Evolutionary conservation across 2,888 invertebrate genomes (phyloP), one percentile per base, ranked within the genome.

Genomic region (Oscheius sp.): DNA sequence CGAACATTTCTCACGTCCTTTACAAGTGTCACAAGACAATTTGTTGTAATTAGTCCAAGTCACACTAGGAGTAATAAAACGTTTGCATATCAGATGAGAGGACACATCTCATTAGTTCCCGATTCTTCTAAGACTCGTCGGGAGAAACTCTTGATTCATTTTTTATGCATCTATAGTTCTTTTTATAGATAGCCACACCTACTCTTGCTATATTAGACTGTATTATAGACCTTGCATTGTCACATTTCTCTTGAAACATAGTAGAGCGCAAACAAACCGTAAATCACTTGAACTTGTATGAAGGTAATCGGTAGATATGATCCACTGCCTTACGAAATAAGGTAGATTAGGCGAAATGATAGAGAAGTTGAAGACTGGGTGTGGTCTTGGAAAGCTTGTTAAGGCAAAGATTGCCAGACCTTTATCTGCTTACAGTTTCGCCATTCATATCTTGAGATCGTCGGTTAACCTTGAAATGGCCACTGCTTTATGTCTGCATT

Each of bases 31-130:
- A 57, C 42, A 57, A 29, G n/a, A 21, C 53, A 53, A 21, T 35
- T 60, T 37, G n/a, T 33, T 60, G n/a, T n/a, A 60, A 60, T 60
- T 60, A 60, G 37, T 35, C 33, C 58, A 5, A 29, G 58, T 58
- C 58, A 58, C 35, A 33, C 60, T 60, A 60, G n/a, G 10, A 57
- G 57, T 57, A 57, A 57, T 33, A 57, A 29, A 57, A 57, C 32
- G 57, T 57, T 33, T 32, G 57, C n/a, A 60, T 60, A 29, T 35
- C n/a, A 60, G n/a, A 60, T n/a, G n/a, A 33, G 60, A 32, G 32
- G 35, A n/a, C 60, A 35, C 35, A 33, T 10, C 60, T 60, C 37
- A 60, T 60, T 60, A 60, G 37, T n/a, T 7, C 53, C 3, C 29
- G n/a, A 53, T 35, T 60, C 60, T 35, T 60, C 10, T 33, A 10